Conservation (phyloP, 2,888 invertebrate genomes). For the Tenthredo mesomela region DNA sequence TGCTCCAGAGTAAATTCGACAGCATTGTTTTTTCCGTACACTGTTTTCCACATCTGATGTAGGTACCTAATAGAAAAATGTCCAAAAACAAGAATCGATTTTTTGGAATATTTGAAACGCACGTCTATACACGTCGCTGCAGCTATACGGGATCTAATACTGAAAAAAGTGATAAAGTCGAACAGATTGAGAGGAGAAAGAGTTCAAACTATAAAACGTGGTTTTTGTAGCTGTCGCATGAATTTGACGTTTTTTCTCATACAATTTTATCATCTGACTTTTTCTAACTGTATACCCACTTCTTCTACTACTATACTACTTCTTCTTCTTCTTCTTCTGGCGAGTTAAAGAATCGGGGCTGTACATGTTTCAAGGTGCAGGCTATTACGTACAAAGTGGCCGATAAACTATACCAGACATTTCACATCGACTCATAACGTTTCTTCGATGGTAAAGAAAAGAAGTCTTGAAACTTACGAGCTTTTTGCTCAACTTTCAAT, state of each 20-base stretch:
- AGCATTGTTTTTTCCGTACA: no score
- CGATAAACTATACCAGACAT: background rate
- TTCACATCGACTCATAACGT: background rate
- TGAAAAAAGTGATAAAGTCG: background rate
- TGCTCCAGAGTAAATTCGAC: no score
- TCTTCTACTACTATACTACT: background rate
- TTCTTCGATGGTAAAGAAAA: background rate
- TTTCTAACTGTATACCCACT: background rate
- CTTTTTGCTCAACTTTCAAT: background rate
- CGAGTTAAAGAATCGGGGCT: background rate
- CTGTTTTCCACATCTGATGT: background rate
- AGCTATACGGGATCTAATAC: background rate
- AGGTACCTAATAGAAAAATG: no score
- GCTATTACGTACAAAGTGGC: background rate
- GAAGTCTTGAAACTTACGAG: background rate
- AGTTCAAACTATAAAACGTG: background rate
- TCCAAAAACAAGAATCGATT: background rate
- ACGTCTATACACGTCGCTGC: background rate
- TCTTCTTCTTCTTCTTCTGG: background rate
- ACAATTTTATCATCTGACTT: background rate
- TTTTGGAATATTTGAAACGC: background rate
- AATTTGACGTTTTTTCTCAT: background rate
- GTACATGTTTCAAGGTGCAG: background rate
- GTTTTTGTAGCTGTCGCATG: background rate
- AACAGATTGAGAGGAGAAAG: background rate